Base-by-base conservation (phyloP, 2,888 invertebrate species). In the Scrobipalpa costella region DNA sequence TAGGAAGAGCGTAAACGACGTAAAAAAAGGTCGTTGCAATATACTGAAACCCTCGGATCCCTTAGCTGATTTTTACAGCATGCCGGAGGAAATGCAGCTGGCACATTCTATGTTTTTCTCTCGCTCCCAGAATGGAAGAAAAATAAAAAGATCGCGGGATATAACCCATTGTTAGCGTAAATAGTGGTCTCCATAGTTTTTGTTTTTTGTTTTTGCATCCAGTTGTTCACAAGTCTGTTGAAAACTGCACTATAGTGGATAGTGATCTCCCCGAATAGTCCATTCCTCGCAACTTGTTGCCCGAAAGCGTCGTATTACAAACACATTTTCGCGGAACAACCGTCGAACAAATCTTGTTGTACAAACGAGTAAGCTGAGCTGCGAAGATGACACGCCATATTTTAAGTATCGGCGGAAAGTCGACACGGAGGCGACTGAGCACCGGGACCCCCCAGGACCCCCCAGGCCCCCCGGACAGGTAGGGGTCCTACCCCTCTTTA, bases 381-480 rank as follows among this genome's bases (percentile, higher is more conserved):
- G 71, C 71, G 77, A 80, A 84, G 79, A 86, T 83, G 86, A 86
- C 81, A 81, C 81, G 83, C 81, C 80, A 88, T 88, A 89, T 89
- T 90, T 88, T 85, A 87, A 85, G 85, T 83, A 87, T 86, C 81
- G 78, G 72, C 78, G 79, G 79, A 80, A 83, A 86, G 80, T 81
- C 79, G 80, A 80, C 80, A 76, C 74, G 78, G 77, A 81, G 76
- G 74, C 72, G 82, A 83, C 80, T 84, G 82, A 55, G 79, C 69
- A 19, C 44, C 59, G 27, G 44, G n/a, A 21, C 21, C 59, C 21
- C 44, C 44, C 55, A n/a, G 44, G n/a, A 21, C 21, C 59, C 21
- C 44, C 44, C 55, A n/a, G 21, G 6, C 55, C 55, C 55, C 55
- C 5, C 27, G 15, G 15, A 15, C 33, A 17, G 33, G 15, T n/a